A percentile compares a stretch with the other conserved stretches of the same genome.
Conservation (phyloP, 1,140 invertebrate genomes). For the Probaryconus sp. region DNA sequence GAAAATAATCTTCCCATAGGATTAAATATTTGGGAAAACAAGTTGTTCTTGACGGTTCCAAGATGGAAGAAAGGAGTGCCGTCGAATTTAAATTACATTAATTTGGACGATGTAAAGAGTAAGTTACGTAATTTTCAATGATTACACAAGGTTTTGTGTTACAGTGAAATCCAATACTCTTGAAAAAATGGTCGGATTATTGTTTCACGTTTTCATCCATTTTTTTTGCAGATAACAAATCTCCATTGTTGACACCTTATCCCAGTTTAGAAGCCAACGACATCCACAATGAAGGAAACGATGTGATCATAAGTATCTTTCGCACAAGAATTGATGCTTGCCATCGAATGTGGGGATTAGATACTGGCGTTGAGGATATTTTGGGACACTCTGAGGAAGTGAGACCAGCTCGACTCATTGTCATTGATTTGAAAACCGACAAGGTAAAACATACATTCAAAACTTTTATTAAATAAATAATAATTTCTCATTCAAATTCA, state of each 20-base stretch:
- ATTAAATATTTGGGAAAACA: conserved; percentile 85
- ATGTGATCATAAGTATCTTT: conserved; percentile 84
- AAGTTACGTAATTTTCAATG: conserved; percentile 31
- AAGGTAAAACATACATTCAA: conserved; percentile 62
- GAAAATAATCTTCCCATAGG: conserved; percentile 87
- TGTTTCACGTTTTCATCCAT: no score
- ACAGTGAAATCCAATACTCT: no score
- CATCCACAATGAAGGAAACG: conserved; percentile 70
- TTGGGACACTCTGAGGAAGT: conserved; percentile 81
- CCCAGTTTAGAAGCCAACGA: conserved; percentile 83
- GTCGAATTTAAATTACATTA: conserved; percentile 84
- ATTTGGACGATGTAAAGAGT: conserved; percentile 69
- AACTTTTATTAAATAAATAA: no score
- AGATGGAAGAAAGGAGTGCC: conserved; percentile 87
- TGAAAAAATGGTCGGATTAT: background rate
- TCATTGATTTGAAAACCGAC: conserved; percentile 86
- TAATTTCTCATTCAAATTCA: background rate
- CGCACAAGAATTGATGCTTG: conserved; percentile 83
- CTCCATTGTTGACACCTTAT: conserved; percentile 83
- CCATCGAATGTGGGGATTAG: conserved; percentile 86
- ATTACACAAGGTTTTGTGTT: no score
- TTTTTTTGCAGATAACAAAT: conserved; percentile 72
- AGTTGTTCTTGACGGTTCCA: conserved; percentile 87
- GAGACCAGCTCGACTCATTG: conserved; percentile 81
- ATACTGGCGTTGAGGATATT: conserved; percentile 86